Base-by-base conservation (phyloP, 2,888 invertebrate genomes). In the Teleiodes luculella region DNA sequence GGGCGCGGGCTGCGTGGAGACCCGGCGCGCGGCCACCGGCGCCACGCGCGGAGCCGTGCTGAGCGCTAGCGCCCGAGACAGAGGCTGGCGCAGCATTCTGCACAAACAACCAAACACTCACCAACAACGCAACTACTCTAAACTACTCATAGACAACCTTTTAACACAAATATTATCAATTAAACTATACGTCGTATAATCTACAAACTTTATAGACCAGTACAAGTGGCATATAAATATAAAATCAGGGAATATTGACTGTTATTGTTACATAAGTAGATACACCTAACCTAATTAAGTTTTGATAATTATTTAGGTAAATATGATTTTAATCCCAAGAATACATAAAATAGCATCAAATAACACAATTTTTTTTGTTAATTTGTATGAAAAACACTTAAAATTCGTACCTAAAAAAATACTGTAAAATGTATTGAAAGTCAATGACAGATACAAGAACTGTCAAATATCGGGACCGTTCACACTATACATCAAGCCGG, bases 31-130 rank as follows among this genome's bases (percentile, higher is more conserved):
- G 56, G 86, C 87, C 57, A 90, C 57, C 47, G 88, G 84, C 47
- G 82, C 82, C 55, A 74, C 78, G 53, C 87, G 85, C 54, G 74
- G 68, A 53, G 86, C 79, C 52, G 90, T 85, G 61, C 78, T 74
- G 67, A 90, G 83, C 74, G 90, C 81, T 68, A 94, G 90, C 81
- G 93, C 93, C 90, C 93, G 93, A 62, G 91, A 84, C 71, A 95
- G 90, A 78, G 95, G 93, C 86, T 94, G 91, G 86, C 95, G 94
- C 90, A 96, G 90, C 95, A 96, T 96, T 76, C 91, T 39, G 39
- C 39, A 39, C 39, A 39, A 39, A 39, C 16, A 16, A 39, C 18
- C 39, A 16, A 39, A 14, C 57, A 63, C 50, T 56, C 46, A 55
- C 20, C 54, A 56, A 48, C 43, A 37, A 55, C 57, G 55, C 64